These are phyloP conservation scores for Agraylea sexmaculata DNA, from an alignment of 1,140 invertebrate species.

Conservation along the genomic window DNA sequence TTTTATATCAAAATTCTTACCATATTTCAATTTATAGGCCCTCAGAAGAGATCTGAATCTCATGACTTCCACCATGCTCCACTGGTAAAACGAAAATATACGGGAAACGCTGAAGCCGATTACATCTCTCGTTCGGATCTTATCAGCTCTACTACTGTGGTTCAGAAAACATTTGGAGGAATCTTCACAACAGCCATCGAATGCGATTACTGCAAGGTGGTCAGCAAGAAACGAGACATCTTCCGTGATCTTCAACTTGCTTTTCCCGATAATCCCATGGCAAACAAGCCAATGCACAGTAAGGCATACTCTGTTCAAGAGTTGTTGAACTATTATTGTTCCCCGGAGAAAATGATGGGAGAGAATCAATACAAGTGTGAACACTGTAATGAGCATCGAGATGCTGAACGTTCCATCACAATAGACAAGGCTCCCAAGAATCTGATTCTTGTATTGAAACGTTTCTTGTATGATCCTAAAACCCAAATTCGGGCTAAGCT, in stretches of 20 bases:
- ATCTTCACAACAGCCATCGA: constrained; percentile 57
- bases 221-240: constrained; percentile 58
- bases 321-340: constrained; percentile 62
- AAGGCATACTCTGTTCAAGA: constrained; percentile 50
- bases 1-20: too few relatives aligned
- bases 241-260: constrained; percentile 73
- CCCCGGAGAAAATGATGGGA: constrained; percentile 58
- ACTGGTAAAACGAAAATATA: constrained; percentile 3
- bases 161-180: constrained; percentile 63
- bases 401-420: constrained; percentile 61
- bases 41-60: too few relatives aligned
- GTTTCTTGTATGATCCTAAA: constrained; percentile 65
- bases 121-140: not conserved
- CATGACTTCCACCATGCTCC: too few relatives aligned
- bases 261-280: constrained; percentile 48
- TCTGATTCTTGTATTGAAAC: constrained; percentile 67
- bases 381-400: constrained; percentile 58
- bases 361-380: constrained; percentile 76
- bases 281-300: constrained; percentile 35
- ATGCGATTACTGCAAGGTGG: constrained; percentile 55
- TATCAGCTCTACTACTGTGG: constrained; percentile 29
- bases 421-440: constrained; percentile 61
- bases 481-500: constrained; percentile 61
- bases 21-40: too few relatives aligned
- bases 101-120: not conserved